These are phyloP conservation scores for Callorhinus ursinus DNA, from an alignment of 2,113 vertebrate species.

Conservation along the genomic window DNA sequence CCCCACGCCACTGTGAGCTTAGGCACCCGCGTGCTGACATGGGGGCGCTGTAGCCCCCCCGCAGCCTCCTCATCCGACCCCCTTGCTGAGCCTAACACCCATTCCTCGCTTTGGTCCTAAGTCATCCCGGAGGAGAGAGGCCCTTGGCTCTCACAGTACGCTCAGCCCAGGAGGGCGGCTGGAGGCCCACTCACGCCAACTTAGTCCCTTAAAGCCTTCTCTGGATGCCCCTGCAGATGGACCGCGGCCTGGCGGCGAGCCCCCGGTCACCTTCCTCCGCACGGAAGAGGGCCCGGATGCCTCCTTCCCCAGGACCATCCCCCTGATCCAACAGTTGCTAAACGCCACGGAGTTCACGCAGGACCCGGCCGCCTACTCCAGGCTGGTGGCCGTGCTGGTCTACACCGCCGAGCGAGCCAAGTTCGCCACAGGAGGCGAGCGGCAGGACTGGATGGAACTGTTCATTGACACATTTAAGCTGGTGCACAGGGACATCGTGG, in stretches of 20 bases:
- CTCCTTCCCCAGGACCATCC: constrained; percentile 93
- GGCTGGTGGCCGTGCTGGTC: constrained; percentile 96
- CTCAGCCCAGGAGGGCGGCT: background rate
- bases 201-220: constrained; percentile 90
- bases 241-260: constrained; percentile 86
- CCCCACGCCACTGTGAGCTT: background rate
- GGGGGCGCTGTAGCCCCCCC: background rate
- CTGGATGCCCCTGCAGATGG: constrained; percentile 97
- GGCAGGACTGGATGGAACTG: constrained; percentile 95
- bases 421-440: constrained; percentile 92
- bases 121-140: background rate
- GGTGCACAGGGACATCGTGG: constrained; percentile 96
- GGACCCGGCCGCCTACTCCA: constrained; percentile 89
- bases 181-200: background rate
- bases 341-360: constrained; percentile 90
- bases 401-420: constrained; percentile 98
- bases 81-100: background rate
- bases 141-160: background rate
- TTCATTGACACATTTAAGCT: constrained; percentile 98
- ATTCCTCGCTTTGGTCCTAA: background rate
- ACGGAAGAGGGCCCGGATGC: constrained; percentile 92
- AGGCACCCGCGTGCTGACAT: background rate
- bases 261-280: constrained; percentile 90
- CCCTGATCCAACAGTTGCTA: constrained; percentile 92
- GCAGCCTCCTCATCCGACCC: background rate